These are phyloP conservation scores for Fregata magnificens DNA, from an alignment of 2,113 vertebrate species.

Conservation along the genomic window DNA sequence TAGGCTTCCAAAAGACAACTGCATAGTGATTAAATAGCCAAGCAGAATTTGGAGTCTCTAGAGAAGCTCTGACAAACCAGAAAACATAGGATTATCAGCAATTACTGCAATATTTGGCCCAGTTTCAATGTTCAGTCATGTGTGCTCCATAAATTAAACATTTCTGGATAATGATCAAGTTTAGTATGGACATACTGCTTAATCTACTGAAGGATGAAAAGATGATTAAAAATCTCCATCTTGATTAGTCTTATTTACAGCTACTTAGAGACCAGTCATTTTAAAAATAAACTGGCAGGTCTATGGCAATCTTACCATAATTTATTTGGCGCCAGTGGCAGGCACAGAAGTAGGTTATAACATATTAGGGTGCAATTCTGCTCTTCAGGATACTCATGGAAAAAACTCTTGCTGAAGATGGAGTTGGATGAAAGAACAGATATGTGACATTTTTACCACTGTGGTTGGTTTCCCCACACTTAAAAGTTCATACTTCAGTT, in stretches of 20 bases:
- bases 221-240: not conserved
- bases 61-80: not conserved
- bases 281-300: not conserved
- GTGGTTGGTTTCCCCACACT: not conserved
- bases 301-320: not conserved
- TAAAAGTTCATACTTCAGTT: not conserved
- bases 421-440: not conserved
- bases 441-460: not conserved
- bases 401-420: not conserved
- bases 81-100: not conserved
- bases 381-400: not conserved
- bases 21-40: not conserved
- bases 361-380: not conserved
- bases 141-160: not conserved
- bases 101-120: not conserved
- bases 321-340: not conserved
- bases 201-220: not conserved
- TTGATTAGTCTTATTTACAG: conserved; percentile 46
- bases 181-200: not conserved
- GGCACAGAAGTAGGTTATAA: not conserved
- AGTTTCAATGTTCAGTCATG: not conserved
- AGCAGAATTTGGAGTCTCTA: not conserved
- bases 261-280: not conserved
- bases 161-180: not conserved
- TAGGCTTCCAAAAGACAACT: not conserved